Conservation (phyloP, 64 coral and sea anemone species). For the Montipora foliosa region DNA sequence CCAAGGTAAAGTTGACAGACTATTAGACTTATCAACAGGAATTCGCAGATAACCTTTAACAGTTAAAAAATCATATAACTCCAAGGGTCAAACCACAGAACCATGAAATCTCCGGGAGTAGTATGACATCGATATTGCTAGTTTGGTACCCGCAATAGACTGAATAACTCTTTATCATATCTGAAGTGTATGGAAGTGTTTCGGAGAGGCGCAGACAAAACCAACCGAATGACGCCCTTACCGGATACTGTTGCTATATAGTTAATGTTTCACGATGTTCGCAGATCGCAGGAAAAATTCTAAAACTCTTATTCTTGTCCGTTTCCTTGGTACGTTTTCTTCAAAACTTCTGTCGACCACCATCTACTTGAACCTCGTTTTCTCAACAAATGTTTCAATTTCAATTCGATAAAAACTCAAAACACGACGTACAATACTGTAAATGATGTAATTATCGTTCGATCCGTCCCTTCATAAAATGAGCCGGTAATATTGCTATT, state of each 20-base stretch:
- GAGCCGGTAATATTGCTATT: too few species aligned
- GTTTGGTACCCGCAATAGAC: neutral
- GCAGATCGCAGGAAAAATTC: too few species aligned
- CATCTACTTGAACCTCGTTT: too few species aligned
- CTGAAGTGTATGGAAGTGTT: neutral
- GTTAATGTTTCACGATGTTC: neutral
- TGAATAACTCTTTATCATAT: neutral
- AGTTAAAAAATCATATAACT: neutral
- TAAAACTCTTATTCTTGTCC: too few species aligned
- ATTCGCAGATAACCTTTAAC: neutral
- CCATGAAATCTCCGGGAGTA: neutral
- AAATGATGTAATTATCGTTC: too few species aligned
- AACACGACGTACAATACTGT: too few species aligned
- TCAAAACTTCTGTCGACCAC: too few species aligned
- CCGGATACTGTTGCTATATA: neutral
- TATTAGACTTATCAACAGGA: neutral
- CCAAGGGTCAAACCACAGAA: neutral
- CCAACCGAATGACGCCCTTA: neutral
- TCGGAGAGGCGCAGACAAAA: neutral
- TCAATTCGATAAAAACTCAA: too few species aligned
- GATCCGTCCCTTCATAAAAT: too few species aligned
- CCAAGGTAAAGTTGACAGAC: too few species aligned
- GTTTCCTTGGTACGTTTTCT: too few species aligned
- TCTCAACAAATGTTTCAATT: too few species aligned
- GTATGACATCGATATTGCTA: neutral